Evolutionary conservation across 64 coral and sea anemone species (phyloP), one percentile per base, ranked within the genome.

Genomic region (Pachyseris speciosa): DNA sequence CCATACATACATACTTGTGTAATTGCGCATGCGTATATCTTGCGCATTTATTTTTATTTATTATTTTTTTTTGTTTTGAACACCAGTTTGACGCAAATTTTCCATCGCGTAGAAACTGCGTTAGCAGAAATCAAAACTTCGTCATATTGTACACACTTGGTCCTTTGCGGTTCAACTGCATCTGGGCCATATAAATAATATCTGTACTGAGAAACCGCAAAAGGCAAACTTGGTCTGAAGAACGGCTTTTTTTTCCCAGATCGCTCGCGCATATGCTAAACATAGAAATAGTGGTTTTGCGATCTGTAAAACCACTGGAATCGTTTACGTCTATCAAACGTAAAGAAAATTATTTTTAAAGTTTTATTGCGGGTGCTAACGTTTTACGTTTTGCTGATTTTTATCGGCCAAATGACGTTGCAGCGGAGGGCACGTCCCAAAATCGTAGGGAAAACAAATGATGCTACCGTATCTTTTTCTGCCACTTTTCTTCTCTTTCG

Each of bases 241-340:
- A 51, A 28, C 36, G 5, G 31, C 3, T 7, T 20, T n/a, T 25
- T 81, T 60, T 61, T 61, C 77, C 77, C 53, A 81, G 27, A 22
- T 59, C 28, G 51, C 9, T 80, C 51, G 31, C 50, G 19, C 49
- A 81, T 31, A 55, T 81, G 34, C 77, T 61, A 81, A 61, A 81
- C 53, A 37, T 81, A 55, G 77, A 57, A 61, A 81, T 40, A 33
- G 53, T 33, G 77, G 77, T 24, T 81, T 40, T 81, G 77, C 13
- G 1, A 81, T 81, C 34, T 22, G 10, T 10, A 61, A 77, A 40
- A 81, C 53, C 77, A 61, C 38, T 38, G 34, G 20, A 25, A 61
- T 61, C 7, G 40, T 41, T 81, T 61, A 81, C 77, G 51, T 81
- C 51, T 55, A 20, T 20, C 24, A 61, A 50, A 61, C 77, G 77